These are phyloP conservation scores for Sycophila texana DNA, from an alignment of 2,888 invertebrate genomes.

Conservation along the genomic window DNA sequence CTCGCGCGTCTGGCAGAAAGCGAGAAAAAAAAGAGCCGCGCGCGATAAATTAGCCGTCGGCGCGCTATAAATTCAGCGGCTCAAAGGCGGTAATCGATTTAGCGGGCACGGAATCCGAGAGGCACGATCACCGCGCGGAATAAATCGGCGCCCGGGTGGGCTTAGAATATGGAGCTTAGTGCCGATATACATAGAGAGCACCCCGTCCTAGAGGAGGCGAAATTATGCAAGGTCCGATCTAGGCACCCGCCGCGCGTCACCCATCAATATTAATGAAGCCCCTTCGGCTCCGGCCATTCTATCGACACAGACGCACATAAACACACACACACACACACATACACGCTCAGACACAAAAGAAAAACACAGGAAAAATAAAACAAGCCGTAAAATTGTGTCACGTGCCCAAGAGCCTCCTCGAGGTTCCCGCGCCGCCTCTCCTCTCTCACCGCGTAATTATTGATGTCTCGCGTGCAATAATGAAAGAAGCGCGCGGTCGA, in stretches of 20 bases:
- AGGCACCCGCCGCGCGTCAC: not conserved
- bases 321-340: not conserved
- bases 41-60: constrained; percentile 22
- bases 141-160: too few relatives aligned
- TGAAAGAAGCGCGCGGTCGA: constrained; percentile 35
- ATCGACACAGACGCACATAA: constrained; percentile 7
- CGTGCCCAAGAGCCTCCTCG: constrained; percentile 26
- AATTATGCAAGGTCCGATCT: constrained; percentile 24
- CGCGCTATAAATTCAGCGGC: constrained; percentile 33
- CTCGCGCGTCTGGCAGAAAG: too few relatives aligned
- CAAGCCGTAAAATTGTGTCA: constrained; percentile 42
- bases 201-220: not conserved
- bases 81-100: constrained; percentile 19
- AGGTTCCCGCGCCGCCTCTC: too few relatives aligned
- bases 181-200: not conserved
- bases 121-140: too few relatives aligned
- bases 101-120: not conserved
- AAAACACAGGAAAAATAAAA: not conserved
- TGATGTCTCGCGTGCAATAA: constrained; percentile 27
- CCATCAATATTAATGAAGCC: constrained; percentile 42
- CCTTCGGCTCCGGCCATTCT: constrained; percentile 6
- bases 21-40: not conserved
- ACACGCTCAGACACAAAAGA: not conserved
- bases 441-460: constrained; percentile 22
- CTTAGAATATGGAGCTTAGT: too few relatives aligned